phyloP scores from a whole-genome alignment of 2,113 vertebrate genomes.

The Chaenogobius annularis region DNA sequence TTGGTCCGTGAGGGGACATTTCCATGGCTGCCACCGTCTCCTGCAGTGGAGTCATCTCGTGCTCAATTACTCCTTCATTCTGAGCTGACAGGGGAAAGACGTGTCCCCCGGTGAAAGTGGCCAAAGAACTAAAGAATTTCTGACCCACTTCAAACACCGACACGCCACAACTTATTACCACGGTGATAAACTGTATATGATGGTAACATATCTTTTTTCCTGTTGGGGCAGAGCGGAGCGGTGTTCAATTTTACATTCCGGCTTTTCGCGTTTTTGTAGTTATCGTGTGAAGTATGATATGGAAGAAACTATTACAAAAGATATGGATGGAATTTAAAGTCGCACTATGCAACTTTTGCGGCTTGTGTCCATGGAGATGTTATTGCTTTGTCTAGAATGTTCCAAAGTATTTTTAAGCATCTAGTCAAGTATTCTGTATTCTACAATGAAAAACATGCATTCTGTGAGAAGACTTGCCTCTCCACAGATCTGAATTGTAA shows the following conservation, averaged over 20 bases:
- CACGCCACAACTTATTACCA: slow-evolving; percentile 49
- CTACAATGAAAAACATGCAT: too few relatives aligned
- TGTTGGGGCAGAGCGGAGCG: neutral
- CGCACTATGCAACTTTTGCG: neutral
- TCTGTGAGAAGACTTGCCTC: too few relatives aligned
- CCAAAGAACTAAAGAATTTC: slow-evolving; percentile 56
- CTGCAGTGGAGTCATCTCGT: slow-evolving; percentile 51
- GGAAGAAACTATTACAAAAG: neutral
- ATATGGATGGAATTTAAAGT: neutral
- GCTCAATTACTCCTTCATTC: slow-evolving; percentile 64
- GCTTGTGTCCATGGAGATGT: too few relatives aligned
- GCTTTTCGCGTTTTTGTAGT: neutral
- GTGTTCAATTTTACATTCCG: neutral
- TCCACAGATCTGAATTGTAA: too few relatives aligned
- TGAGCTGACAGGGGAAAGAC: slow-evolving; percentile 47
- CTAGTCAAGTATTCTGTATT: too few relatives aligned
- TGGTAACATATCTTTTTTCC: neutral
- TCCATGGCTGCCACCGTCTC: slow-evolving; percentile 60
- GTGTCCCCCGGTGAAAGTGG: slow-evolving; percentile 51
- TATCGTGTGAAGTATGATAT: neutral
- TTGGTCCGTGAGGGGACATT: slow-evolving; percentile 66
- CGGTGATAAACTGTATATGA: neutral
- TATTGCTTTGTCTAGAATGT: too few relatives aligned
- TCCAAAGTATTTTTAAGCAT: too few relatives aligned
- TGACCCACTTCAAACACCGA: slow-evolving; percentile 72